These are phyloP conservation scores for Catocala sponsa DNA, from an alignment of 2,888 invertebrate species.

Conservation along the genomic window DNA sequence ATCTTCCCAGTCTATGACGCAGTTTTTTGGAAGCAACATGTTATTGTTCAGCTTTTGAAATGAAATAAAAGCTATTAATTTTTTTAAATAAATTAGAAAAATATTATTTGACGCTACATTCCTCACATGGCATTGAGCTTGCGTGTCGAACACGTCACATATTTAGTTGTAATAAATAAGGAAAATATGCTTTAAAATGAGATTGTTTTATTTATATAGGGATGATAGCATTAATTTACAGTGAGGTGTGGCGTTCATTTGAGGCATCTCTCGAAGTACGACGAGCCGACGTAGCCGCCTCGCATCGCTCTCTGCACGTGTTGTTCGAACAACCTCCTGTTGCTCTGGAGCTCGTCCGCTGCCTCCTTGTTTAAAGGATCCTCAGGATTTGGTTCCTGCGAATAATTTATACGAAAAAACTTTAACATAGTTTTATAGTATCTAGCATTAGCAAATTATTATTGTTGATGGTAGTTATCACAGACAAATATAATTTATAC, in stretches of 20 bases:
- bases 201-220: constrained; percentile 82
- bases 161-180: constrained; percentile 49
- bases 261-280: constrained; percentile 98
- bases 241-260: constrained; percentile 90
- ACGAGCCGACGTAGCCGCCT: constrained; percentile 97
- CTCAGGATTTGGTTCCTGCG: constrained; percentile 99
- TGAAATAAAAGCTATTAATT: constrained; percentile 30
- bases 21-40: constrained; percentile 27
- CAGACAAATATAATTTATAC: no score
- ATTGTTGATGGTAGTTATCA: no score
- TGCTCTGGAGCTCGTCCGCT: constrained; percentile 98
- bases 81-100: constrained; percentile 51
- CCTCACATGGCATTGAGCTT: constrained; percentile 28
- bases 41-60: constrained; percentile 22
- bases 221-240: constrained; percentile 74
- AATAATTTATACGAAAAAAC: neutral
- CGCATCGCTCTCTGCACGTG: constrained; percentile 98
- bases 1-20: constrained; percentile 33
- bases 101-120: constrained; percentile 35
- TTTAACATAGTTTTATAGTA: neutral
- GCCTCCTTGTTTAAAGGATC: constrained; percentile 99
- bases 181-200: constrained; percentile 73
- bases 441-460: no score
- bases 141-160: constrained; percentile 30
- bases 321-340: constrained; percentile 97